Base-by-base conservation (phyloP, 2,888 invertebrate species). In the Parnassius orleans region DNA sequence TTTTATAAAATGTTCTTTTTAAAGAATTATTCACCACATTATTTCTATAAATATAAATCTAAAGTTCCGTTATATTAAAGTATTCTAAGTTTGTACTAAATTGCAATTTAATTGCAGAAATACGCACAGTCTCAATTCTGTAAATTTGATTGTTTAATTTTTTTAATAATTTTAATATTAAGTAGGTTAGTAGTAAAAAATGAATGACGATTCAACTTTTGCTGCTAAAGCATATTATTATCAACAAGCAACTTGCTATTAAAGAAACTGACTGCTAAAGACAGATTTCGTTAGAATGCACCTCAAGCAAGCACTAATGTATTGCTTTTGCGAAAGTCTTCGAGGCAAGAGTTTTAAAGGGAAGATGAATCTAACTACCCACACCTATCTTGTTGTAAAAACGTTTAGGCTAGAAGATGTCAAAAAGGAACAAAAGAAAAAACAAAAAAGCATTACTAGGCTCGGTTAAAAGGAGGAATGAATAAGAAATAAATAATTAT, bases 41-140 rank as follows among this genome's bases (percentile, higher is more conserved):
- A 50, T 14, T n/a, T 50, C 63, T 61, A 63, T 63, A 65, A 66
- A 66, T 56, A 60, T 14, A 66, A 67, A 72, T 73, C 71, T 69
- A 76, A 79, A 79, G 75, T 75, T 71, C 72, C 77, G 67, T 64
- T 75, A 72, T 63, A 51, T 50, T 43, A 48, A 46, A 52, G 54
- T 61, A 56, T 14, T 11, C n/a, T 51, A 43, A 51, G n/a, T 51
- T 44, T 11, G 3, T 47, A 47, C 33, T 42, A 50, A 46, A 57
- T 15, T 56, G 61, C 61, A 61, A 61, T 63, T 59, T 41, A 50
- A 57, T 59, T 55, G 63, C 63, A 59, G 42, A 14, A 24, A 50
- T 44, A 63, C 59, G 59, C 63, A 63, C 63, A 63, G 54, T 33
- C 19, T 15, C 41, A 2, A 24, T 46, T 43, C 15, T 53, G 12